Conservation (phyloP, 1,140 invertebrate genomes). For the Caenorhabditis inopinata region DNA sequence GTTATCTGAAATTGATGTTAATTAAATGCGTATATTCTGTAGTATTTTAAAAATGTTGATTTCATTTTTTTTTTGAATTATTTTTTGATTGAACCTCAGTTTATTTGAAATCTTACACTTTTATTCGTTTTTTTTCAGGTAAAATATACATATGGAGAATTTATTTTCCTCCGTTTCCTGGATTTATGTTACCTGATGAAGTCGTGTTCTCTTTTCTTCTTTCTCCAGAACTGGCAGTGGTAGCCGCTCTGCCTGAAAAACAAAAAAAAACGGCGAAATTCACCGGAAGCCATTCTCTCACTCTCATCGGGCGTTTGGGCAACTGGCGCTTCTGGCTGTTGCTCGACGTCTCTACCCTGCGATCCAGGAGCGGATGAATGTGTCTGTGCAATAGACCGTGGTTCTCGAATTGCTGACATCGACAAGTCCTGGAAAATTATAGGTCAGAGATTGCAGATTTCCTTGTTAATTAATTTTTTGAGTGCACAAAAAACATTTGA, state of each 20-base stretch:
- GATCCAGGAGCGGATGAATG: not conserved
- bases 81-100: not conserved
- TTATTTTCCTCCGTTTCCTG: not conserved
- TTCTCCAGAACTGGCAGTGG: not conserved
- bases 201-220: not conserved
- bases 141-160: too few relatives aligned
- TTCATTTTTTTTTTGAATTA: too few relatives aligned
- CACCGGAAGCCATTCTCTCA: not conserved
- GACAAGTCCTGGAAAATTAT: constrained; percentile 10
- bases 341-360: not conserved
- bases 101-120: too few relatives aligned
- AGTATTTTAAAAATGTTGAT: too few relatives aligned
- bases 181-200: not conserved
- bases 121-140: too few relatives aligned
- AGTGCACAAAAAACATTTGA: too few relatives aligned
- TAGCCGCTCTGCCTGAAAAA: constrained; percentile 4
- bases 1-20: not conserved
- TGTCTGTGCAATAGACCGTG: constrained; percentile 20
- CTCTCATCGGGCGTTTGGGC: constrained; percentile 1
- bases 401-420: constrained; percentile 19
- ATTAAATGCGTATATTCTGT: too few relatives aligned
- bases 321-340: not conserved
- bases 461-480: too few relatives aligned
- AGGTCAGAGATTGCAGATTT: not conserved
- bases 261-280: not conserved